A percentile compares a stretch with the other conserved stretches of the same genome.
Evolutionary conservation across 2,797 vertebrate genomes (phyloP).

Genomic region (Pseudocheirus occidentalis): DNA sequence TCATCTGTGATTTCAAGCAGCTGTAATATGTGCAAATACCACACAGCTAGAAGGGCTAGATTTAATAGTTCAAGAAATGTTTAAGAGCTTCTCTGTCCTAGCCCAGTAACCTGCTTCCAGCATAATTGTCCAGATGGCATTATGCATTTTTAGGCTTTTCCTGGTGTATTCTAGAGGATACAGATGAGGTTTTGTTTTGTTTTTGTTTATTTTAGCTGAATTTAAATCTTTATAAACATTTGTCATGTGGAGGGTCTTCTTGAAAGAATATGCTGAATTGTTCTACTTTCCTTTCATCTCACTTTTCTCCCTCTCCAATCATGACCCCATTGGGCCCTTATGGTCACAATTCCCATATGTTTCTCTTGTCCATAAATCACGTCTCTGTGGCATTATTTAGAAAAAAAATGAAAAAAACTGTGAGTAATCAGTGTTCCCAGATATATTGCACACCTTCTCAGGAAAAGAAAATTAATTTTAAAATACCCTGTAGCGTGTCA

Average conservation of each 20-base stretch:
- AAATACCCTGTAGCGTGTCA: slow-evolving; percentile 47
- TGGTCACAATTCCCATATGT: slow-evolving; percentile 55
- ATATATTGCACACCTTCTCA: slow-evolving; percentile 34
- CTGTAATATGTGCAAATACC: not conserved
- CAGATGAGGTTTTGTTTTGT: not conserved
- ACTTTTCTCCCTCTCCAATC: slow-evolving; percentile 38
- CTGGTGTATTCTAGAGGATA: slow-evolving; percentile 50
- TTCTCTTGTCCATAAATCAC: slow-evolving; percentile 62
- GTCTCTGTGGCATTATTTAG: slow-evolving; percentile 42
- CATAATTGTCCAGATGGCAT: not conserved
- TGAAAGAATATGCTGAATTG: slow-evolving; percentile 50
- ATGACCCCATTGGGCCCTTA: slow-evolving; percentile 24
- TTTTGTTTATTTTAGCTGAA: slow-evolving; percentile 38
- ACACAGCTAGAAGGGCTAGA: not conserved
- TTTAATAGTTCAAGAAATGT: too few species aligned
- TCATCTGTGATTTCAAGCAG: not conserved
- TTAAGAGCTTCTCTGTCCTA: not conserved
- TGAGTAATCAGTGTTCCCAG: slow-evolving; percentile 26
- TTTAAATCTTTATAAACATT: not conserved
- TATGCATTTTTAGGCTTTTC: not conserved
- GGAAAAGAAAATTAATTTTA: slow-evolving; percentile 69
- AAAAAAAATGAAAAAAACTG: not conserved
- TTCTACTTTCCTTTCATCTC: slow-evolving; percentile 62
- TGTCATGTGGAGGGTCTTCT: slow-evolving; percentile 1
- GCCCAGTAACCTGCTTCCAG: slow-evolving; percentile 28